phyloP scores from a whole-genome alignment of 2,888 invertebrate species.

The Heliconius ismenius region DNA sequence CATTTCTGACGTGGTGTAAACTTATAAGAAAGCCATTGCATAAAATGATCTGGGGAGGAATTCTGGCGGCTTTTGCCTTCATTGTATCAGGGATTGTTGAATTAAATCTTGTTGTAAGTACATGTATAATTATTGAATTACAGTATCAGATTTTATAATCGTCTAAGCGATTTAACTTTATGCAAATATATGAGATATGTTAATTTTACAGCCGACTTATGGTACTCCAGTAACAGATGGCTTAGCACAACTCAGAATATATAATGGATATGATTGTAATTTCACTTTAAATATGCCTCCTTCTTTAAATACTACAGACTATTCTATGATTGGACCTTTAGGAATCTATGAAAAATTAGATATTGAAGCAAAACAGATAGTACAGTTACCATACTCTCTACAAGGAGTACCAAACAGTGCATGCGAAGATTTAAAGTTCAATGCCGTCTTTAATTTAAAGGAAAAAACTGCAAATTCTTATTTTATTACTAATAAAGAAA shows the following conservation, averaged over 20 bases:
- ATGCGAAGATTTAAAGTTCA: conserved; percentile 54
- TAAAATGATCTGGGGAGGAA: conserved; percentile 92
- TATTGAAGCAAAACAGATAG: conserved; percentile 53
- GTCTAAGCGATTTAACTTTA: background rate
- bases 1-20: conserved; percentile 85
- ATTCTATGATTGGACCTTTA: conserved; percentile 58
- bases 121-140: background rate
- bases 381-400: conserved; percentile 65
- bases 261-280: conserved; percentile 84
- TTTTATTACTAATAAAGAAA: conserved; percentile 58
- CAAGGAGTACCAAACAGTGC: conserved; percentile 53
- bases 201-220: conserved; percentile 79
- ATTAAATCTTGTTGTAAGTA: conserved; percentile 85
- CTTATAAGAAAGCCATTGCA: conserved; percentile 90
- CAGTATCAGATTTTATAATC: background rate
- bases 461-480: conserved; percentile 71
- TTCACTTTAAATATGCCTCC: conserved; percentile 61
- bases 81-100: conserved; percentile 94
- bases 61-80: conserved; percentile 92
- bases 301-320: conserved; percentile 46
- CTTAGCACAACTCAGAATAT: conserved; percentile 85
- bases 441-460: conserved; percentile 56
- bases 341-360: conserved; percentile 72
- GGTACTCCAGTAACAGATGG: conserved; percentile 81
- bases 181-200: background rate